Conservation (phyloP, 2,888 invertebrate genomes). For the Diaprepes abbreviatus region DNA sequence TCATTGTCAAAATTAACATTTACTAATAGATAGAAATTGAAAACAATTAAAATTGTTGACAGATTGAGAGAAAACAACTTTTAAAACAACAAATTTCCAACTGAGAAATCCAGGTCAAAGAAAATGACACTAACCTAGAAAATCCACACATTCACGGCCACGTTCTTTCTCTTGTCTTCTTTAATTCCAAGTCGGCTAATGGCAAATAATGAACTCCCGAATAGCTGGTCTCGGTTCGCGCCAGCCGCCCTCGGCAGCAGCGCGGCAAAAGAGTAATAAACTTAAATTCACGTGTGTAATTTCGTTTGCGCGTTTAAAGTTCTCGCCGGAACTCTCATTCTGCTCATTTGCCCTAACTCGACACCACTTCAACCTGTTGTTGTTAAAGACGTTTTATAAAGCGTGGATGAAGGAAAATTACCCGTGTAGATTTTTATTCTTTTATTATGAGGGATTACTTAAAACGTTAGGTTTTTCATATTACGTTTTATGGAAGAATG, state of each 20-base stretch:
- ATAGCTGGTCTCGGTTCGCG: constrained; percentile 32
- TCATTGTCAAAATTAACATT: too few species aligned
- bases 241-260: constrained; percentile 22
- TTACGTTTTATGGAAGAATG: too few species aligned
- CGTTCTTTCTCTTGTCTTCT: constrained; percentile 32
- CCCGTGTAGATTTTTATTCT: constrained; percentile 8
- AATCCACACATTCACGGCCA: not conserved
- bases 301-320: constrained; percentile 47
- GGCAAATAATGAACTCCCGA: constrained; percentile 45
- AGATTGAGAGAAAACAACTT: too few species aligned
- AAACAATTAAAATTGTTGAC: too few species aligned
- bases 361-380: constrained; percentile 46
- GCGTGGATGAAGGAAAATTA: constrained; percentile 24
- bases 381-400: constrained; percentile 35
- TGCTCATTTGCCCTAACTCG: constrained; percentile 46
- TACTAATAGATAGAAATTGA: too few species aligned
- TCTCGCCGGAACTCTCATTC: constrained; percentile 47
- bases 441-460: too few species aligned
- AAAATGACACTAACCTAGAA: constrained; percentile 12
- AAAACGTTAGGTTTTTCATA: too few species aligned
- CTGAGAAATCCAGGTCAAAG: not conserved
- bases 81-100: not conserved
- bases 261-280: constrained; percentile 41
- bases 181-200: constrained; percentile 43
- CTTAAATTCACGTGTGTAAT: constrained; percentile 50